phyloP scores from a whole-genome alignment of 2,113 vertebrate genomes.

The Podarcis muralis region DNA sequence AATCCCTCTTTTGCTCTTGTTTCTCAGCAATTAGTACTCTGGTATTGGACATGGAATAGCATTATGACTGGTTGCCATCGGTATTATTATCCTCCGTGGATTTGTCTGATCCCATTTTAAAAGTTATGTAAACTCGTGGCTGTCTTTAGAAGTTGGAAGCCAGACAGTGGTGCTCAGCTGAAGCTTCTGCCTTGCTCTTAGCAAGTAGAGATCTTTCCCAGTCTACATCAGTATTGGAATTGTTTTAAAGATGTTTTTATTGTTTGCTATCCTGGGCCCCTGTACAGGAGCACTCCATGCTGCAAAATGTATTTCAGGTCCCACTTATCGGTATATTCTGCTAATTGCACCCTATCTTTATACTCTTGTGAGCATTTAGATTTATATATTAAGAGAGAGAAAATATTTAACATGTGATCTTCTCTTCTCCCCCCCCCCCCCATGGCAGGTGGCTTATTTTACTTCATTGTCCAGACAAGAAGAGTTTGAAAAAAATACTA shows the following conservation, averaged over 20 bases:
- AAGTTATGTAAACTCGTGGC: too few relatives aligned
- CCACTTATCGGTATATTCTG: not conserved
- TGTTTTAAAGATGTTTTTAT: not conserved
- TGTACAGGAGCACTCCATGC: not conserved
- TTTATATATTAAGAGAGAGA: not conserved
- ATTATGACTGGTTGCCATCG: too few relatives aligned
- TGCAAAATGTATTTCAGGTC: not conserved
- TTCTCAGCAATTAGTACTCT: too few relatives aligned
- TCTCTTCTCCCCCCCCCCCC: not conserved
- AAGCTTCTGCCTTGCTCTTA: too few relatives aligned
- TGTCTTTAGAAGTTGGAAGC: too few relatives aligned
- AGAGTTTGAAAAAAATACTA: slow-evolving; percentile 81
- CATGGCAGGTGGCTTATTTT: slow-evolving; percentile 78
- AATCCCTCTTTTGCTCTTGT: too few relatives aligned
- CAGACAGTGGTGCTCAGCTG: too few relatives aligned
- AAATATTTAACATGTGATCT: not conserved
- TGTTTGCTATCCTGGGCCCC: not conserved
- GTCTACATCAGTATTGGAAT: too few relatives aligned
- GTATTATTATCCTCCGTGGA: too few relatives aligned
- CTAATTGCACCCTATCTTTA: not conserved
- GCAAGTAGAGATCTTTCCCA: not conserved
- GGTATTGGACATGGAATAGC: too few relatives aligned
- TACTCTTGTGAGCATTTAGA: not conserved
- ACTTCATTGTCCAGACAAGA: slow-evolving; percentile 83
- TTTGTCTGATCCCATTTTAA: too few relatives aligned